Evolutionary conservation across 1,140 invertebrate species (phyloP).

Genomic region (Tetramorium simillimum): DNA sequence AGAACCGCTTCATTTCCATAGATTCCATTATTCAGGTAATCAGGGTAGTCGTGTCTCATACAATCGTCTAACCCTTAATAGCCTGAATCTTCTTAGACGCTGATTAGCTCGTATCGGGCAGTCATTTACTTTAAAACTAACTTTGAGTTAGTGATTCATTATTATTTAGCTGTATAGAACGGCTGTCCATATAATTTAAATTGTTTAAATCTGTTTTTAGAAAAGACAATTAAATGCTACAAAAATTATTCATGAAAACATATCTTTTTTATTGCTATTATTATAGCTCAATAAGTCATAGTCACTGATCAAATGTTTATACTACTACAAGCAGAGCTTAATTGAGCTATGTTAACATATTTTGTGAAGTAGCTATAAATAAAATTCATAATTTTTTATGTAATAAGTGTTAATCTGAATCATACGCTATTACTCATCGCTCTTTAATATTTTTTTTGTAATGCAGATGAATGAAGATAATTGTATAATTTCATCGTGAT

Average conservation of each 20-base stretch:
- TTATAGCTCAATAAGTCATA: not conserved
- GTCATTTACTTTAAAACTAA: conserved; percentile 10
- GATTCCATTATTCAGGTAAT: conserved; percentile 53
- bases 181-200: not conserved
- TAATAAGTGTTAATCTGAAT: not conserved
- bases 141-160: not conserved
- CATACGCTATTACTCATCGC: not conserved
- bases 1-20: conserved; percentile 34
- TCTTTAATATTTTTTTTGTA: not conserved
- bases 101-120: conserved; percentile 15
- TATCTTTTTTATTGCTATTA: conserved; percentile 7
- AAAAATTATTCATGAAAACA: not conserved
- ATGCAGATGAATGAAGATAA: not conserved
- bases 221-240: not conserved
- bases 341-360: not conserved
- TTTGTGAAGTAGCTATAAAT: not conserved
- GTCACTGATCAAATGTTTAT: not conserved
- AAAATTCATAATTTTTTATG: not conserved
- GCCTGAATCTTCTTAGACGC: not conserved
- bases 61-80: conserved; percentile 29
- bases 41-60: conserved; percentile 56
- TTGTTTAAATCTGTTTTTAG: not conserved
- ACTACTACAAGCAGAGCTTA: not conserved
- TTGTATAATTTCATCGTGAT: not conserved
- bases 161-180: not conserved